Evolutionary conservation across 2,888 invertebrate species (phyloP), one percentile per base, ranked within the genome.

Genomic region (Alsophila aescularia): DNA sequence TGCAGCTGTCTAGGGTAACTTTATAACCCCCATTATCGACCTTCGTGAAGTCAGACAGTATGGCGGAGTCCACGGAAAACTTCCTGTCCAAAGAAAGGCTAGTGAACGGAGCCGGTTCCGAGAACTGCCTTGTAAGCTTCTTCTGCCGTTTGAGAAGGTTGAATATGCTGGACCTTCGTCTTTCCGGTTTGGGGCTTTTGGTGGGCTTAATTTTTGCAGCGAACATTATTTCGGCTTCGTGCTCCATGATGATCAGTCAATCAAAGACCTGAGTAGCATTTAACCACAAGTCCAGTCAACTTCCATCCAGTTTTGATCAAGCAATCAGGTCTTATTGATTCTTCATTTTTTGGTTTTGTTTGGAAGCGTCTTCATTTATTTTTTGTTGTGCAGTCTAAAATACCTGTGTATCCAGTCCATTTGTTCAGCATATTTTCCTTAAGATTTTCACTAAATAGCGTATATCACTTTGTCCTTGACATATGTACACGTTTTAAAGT

Each of bases 81-180:
- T 90, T 90, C 47, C 90, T 72, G 24, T 74, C 70, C 12, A 73
- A 12, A 0, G 60, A 62, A n/a, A 72, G 58, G 0, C 63, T 53
- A 0, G 70, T 56, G 2, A 72, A 72, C 0, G 71, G 63, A 0
- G 65, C 75, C 0, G 90, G 90, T 24, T 85, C 89, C 0, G 90
- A 90, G 0, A 67, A 65, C 44, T 90, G 90, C 10, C 90, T 66
- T 0, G 76, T 69, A 0, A 90, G 13, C 18, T 88, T 90, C 72
- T 85, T 90, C 64, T 85, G 81, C 0, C 79, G 62, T 49, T 79
- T 83, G 0, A 91, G 51, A 0, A 90, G 61, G 0, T 83, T 85
- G 67, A 91, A 90, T 10, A 91, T 86, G 29, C 87, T 87, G 0
- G 90, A 90, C 0, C 90, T 59, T 5, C 90, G 58, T 0, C 89